Evolutionary conservation across 2,797 vertebrate species (phyloP), one percentile per base, ranked within the genome.

Genomic region (Arctocebus calabarensis): DNA sequence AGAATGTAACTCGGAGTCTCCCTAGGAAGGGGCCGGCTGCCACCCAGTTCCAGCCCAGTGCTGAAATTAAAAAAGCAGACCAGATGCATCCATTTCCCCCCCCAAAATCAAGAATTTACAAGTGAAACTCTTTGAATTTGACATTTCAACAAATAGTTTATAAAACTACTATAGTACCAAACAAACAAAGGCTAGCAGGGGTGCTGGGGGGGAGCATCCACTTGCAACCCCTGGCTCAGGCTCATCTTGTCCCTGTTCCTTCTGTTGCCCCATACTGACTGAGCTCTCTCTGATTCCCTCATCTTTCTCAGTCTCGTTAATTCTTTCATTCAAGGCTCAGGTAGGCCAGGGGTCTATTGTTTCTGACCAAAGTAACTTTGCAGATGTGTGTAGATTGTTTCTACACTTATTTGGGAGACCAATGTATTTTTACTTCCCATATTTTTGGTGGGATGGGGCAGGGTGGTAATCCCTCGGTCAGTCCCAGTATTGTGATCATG

Each of bases 61-160:
- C 17, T 11, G 0, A n/a, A 16, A 22, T 32, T 1, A 68, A 71
- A 77, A 62, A 73, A 68, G 25, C 29, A 29, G 55, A 34, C 77
- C 25, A 77, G 11, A 61, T 7, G 3, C 13, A 14, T 23, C 40
- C 37, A 48, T 13, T 61, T 84, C 79, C 43, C 79, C 79, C 27
- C 25, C 32, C 64, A 79, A 90, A 94, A 52, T 23, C 6, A 37
- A 45, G 32, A 1, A 59, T 48, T 94, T 52, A 78, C 52, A 75
- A 25, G 17, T 27, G 19, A 91, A 89, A 37, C 19, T 59, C 55
- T 93, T 59, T 94, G 74, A 75, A 57, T 45, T 92, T 57, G 20
- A 37, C 19, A 13, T 12, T 23, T 37, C 55, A 34, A 55, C 64
- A 62, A 73, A 73, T 45, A 78, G 20, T 88, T 90, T 79, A 55